Base-by-base conservation (phyloP, 2,797 vertebrate genomes). In the Platalea minor region DNA sequence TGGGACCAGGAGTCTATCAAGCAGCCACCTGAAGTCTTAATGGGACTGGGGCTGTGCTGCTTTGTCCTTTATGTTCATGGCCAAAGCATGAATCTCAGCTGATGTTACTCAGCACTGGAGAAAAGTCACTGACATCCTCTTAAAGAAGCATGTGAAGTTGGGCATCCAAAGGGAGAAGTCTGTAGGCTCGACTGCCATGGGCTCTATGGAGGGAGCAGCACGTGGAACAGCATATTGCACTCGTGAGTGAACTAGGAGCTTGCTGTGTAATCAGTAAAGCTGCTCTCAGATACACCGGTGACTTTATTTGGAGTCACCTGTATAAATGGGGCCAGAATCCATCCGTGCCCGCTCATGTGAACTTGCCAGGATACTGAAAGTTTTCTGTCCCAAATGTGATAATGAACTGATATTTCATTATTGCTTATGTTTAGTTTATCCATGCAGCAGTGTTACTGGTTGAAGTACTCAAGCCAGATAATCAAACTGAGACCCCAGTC, bases 341-440 rank as follows among this genome's bases (percentile, higher is more conserved):
- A 25, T 50, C 15, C 0, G 1, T 46, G 76, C 13, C 24, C 0
- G 0, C 37, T 16, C 26, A 13, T 33, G 8, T 2, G 4, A 82
- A 45, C 72, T 73, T 64, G 23, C 23, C 25, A 65, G 46, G 43
- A 33, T 60, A 19, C 10, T n/a, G 23, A 26, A 79, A 79, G 26
- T 10, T 61, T 85, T 85, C 24, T 69, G 19, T 61, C 21, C 24
- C 14, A 68, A 57, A 74, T 48, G 17, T 48, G 31, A 43, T 53
- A 69, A 69, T 26, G 28, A 80, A 12, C 12, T 23, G 59, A 11
- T 45, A 43, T 65, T 87, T 88, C n/a, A 24, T 56, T 72, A 48
- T 18, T 41, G 8, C 25, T 88, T 45, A 7, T 26, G 14, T 81
- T 87, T 76, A 65, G 5, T 76, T 85, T 79, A 85, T 31, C 26